Percentiles rank a stretch among this genome's conserved stretches.
phyloP scores from a whole-genome alignment of 2,797 vertebrate genomes.

The Lycodopsis pacificus region DNA sequence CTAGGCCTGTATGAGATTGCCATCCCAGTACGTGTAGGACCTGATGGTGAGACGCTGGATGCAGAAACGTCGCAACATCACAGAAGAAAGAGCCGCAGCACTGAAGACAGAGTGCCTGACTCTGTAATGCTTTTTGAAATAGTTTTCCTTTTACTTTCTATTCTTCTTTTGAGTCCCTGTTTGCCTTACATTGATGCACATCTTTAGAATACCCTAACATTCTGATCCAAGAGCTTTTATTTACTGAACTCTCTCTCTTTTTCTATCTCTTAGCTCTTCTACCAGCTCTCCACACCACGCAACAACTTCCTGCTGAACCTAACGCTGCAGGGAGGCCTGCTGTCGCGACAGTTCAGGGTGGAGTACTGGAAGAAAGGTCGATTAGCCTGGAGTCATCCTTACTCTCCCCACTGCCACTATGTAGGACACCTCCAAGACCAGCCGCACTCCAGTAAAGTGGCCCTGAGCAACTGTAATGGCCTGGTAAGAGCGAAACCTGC shows the following conservation, averaged over 20 bases:
- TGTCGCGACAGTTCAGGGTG: conserved; percentile 93
- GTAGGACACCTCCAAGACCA: conserved; percentile 94
- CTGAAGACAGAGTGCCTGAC: conserved; percentile 81
- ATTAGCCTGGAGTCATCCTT: conserved; percentile 93
- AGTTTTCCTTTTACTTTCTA: not conserved
- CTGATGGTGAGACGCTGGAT: conserved; percentile 88
- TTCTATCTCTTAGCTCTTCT: conserved; percentile 86
- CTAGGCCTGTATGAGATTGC: conserved; percentile 96
- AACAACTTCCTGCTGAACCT: conserved; percentile 96
- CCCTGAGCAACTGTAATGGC: conserved; percentile 98
- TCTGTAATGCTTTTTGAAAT: conserved; percentile 63
- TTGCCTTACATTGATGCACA: not conserved
- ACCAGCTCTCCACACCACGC: conserved; percentile 91
- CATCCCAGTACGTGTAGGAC: conserved; percentile 93
- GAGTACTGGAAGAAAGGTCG: conserved; percentile 96
- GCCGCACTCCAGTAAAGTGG: conserved; percentile 91
- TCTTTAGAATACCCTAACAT: not conserved
- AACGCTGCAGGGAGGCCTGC: conserved; percentile 91
- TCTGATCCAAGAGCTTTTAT: not conserved
- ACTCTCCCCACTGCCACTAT: conserved; percentile 93
- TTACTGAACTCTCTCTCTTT: not conserved
- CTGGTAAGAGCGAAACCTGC: conserved; percentile 87
- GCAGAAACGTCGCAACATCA: conserved; percentile 73
- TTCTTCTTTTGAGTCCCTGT: not conserved
- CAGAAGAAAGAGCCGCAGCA: conserved; percentile 82